Percentiles rank a stretch among this genome's conserved stretches.
phyloP scores from a whole-genome alignment of 2,113 vertebrate genomes.

The Leucosticte australis region DNA sequence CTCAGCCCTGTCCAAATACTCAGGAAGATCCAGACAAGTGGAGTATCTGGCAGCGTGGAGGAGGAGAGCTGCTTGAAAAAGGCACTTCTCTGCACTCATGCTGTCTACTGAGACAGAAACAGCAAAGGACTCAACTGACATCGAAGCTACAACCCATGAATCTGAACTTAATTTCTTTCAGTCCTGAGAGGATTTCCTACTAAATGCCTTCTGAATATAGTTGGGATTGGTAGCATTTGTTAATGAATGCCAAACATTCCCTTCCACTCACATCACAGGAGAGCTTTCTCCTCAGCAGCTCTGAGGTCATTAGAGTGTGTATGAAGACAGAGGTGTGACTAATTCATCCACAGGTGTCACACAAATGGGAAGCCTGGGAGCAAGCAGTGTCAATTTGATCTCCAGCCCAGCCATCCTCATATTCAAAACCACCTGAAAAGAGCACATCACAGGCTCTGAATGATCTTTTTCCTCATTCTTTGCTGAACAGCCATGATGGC shows the following conservation, averaged over 20 bases:
- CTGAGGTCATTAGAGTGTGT: neutral
- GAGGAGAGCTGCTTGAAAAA: neutral
- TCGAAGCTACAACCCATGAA: neutral
- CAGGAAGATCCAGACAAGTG: neutral
- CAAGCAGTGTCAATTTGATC: neutral
- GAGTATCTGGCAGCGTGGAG: neutral
- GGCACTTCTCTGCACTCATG: neutral
- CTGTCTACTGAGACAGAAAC: neutral
- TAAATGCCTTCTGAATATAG: neutral
- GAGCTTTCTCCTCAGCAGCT: neutral
- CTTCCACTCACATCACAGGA: neutral
- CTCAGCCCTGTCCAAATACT: neutral
- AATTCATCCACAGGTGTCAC: neutral
- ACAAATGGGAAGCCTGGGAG: neutral
- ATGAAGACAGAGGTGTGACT: neutral
- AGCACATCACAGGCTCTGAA: neutral
- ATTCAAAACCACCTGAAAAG: neutral
- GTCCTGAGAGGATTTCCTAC: neutral
- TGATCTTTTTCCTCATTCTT: neutral
- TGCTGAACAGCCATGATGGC: neutral
- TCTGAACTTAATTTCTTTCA: neutral
- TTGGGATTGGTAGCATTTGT: neutral
- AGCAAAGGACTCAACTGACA: neutral
- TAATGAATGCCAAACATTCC: neutral
- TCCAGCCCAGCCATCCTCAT: neutral